A percentile compares a stretch with the other conserved stretches of the same genome.
Conservation (phyloP, 1,140 invertebrate species). For the Aphaenogaster rudis region DNA sequence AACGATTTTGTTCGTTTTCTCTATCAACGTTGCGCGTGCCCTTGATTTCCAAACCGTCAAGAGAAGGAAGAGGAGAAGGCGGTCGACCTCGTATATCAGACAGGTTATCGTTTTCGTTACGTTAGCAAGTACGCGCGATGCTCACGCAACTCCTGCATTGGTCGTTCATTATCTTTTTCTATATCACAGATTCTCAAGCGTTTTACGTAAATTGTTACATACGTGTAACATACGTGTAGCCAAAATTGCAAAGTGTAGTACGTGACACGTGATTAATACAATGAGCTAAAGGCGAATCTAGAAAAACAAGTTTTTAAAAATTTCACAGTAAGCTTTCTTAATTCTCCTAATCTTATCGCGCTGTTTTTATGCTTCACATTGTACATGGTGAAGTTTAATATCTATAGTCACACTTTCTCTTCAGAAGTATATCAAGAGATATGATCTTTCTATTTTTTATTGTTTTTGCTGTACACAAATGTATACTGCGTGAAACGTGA, state of each 20-base stretch:
- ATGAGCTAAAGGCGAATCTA: not conserved
- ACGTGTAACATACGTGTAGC: not conserved
- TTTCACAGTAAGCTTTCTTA: not conserved
- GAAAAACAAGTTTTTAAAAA: not conserved
- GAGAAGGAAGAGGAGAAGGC: not conserved
- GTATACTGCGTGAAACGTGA: not conserved
- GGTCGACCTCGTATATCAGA: not conserved
- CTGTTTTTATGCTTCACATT: not conserved
- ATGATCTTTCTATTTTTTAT: not conserved
- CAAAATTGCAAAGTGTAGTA: not conserved
- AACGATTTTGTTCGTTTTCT: not conserved
- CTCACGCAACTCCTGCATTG: constrained; percentile 4
- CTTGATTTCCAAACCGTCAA: not conserved
- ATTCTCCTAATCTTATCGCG: not conserved
- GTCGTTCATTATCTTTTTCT: constrained; percentile 9
- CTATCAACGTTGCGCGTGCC: not conserved
- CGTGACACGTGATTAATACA: not conserved
- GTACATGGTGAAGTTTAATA: not conserved
- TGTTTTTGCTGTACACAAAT: not conserved
- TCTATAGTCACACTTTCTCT: not conserved
- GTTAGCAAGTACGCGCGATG: not conserved
- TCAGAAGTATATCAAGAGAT: not conserved
- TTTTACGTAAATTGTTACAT: constrained; percentile 5
- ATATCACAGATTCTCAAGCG: constrained; percentile 1
- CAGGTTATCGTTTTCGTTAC: constrained; percentile 33